These are phyloP conservation scores for Erannis defoliaria DNA, from an alignment of 2,888 invertebrate genomes.

Conservation along the genomic window DNA sequence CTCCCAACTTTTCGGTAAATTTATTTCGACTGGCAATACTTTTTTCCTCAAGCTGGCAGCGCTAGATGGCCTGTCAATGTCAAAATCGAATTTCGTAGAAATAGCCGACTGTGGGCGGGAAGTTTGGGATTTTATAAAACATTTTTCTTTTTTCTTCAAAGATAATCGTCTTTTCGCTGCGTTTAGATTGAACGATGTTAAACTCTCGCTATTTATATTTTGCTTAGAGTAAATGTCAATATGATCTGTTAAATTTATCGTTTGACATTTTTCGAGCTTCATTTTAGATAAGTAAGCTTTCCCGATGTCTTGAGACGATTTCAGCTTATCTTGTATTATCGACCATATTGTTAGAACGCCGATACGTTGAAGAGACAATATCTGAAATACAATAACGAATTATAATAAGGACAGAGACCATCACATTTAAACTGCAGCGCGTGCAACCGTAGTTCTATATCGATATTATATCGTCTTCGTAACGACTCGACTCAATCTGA, in stretches of 20 bases:
- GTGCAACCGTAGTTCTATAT: too few species aligned
- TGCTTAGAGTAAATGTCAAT: conserved; percentile 52
- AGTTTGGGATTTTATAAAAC: conserved; percentile 48
- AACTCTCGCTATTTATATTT: conserved; percentile 19
- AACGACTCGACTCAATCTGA: too few species aligned
- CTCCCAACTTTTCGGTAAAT: conserved; percentile 62
- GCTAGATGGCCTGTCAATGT: conserved; percentile 65
- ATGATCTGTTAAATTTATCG: conserved; percentile 61
- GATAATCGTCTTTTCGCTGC: conserved; percentile 69
- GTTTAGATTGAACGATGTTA: conserved; percentile 64
- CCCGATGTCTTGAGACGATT: conserved; percentile 61
- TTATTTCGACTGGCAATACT: conserved; percentile 58
- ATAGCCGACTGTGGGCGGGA: conserved; percentile 64
- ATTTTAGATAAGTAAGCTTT: conserved; percentile 77
- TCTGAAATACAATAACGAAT: conserved; percentile 54
- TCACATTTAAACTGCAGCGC: too few species aligned
- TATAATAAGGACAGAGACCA: neutral
- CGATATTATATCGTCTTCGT: too few species aligned
- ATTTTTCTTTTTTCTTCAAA: conserved; percentile 61
- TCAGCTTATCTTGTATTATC: conserved; percentile 70
- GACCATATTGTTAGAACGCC: conserved; percentile 76
- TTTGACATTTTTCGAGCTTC: conserved; percentile 68
- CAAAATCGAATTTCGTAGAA: conserved; percentile 52
- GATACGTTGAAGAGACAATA: conserved; percentile 68
- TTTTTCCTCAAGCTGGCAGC: conserved; percentile 61